phyloP scores from a whole-genome alignment of 92 coral and sea anemone species.

The Palythoa caribaeorum region DNA sequence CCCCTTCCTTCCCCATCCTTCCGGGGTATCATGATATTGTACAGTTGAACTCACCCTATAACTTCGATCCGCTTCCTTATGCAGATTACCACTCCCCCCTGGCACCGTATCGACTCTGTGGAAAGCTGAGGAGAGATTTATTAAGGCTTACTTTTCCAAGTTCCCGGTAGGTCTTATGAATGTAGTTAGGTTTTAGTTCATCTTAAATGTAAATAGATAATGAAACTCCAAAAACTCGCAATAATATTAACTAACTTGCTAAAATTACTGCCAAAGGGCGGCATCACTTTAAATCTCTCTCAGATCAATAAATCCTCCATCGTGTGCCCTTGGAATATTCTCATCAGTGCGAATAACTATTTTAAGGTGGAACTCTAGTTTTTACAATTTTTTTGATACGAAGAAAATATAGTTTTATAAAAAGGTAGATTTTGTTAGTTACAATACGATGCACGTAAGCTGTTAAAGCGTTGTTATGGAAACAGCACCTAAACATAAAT shows the following conservation, averaged over 20 bases:
- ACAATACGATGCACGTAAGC: too few relatives aligned
- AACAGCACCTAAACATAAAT: too few relatives aligned
- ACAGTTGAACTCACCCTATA: too few relatives aligned
- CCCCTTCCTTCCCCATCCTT: too few relatives aligned
- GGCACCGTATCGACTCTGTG: slow-evolving; percentile 95
- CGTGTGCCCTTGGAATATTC: background rate
- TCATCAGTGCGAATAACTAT: background rate
- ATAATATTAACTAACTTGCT: background rate
- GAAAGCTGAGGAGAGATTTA: slow-evolving; percentile 90
- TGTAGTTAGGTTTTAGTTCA: background rate
- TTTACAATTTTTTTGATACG: too few relatives aligned
- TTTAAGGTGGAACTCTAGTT: too few relatives aligned
- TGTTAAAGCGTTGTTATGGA: too few relatives aligned
- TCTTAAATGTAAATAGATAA: background rate
- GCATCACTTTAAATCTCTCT: background rate
- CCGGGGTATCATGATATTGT: too few relatives aligned
- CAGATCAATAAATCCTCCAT: background rate
- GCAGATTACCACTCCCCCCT: slow-evolving; percentile 97
- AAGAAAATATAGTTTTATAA: too few relatives aligned
- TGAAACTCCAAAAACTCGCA: background rate
- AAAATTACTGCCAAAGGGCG: background rate
- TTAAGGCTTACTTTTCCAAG: slow-evolving; percentile 83
- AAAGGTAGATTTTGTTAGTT: too few relatives aligned
- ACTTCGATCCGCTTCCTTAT: background rate
- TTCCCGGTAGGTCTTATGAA: slow-evolving; percentile 77